These are phyloP conservation scores for Corythornis vintsioides DNA, from an alignment of 2,113 vertebrate species.

Conservation along the genomic window DNA sequence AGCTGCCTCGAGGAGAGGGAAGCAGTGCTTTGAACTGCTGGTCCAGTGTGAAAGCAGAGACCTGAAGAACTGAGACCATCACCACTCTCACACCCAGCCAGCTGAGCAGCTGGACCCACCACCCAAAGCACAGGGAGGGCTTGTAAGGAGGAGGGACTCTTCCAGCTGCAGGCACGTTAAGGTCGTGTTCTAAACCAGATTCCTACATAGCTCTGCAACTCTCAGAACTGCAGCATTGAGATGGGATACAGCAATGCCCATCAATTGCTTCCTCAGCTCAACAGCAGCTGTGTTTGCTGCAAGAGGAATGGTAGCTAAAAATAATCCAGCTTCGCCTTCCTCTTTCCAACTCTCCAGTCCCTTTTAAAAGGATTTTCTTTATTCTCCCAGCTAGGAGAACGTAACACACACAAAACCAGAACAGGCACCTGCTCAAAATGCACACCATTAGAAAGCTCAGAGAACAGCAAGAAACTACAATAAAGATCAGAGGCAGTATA, in stretches of 20 bases:
- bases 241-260: slow-evolving; percentile 3
- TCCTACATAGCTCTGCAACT: background rate
- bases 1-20: background rate
- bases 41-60: background rate
- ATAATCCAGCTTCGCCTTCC: slow-evolving; percentile 52
- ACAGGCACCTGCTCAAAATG: background rate
- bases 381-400: background rate
- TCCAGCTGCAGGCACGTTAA: background rate
- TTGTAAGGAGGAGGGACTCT: background rate
- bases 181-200: background rate
- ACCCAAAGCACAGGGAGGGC: background rate
- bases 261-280: background rate
- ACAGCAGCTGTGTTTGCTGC: slow-evolving; percentile 58
- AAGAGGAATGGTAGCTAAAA: slow-evolving; percentile 54
- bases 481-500: background rate
- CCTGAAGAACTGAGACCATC: background rate
- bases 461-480: background rate
- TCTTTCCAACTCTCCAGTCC: slow-evolving; percentile 20
- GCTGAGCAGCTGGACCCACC: background rate
- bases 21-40: background rate
- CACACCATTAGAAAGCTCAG: background rate
- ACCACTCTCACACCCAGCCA: background rate
- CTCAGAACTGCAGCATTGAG: background rate
- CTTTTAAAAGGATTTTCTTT: slow-evolving; percentile 14
- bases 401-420: background rate